These are phyloP conservation scores for Acrossocheilus wenchowensis DNA, from an alignment of 2,797 vertebrate species.

Conservation along the genomic window DNA sequence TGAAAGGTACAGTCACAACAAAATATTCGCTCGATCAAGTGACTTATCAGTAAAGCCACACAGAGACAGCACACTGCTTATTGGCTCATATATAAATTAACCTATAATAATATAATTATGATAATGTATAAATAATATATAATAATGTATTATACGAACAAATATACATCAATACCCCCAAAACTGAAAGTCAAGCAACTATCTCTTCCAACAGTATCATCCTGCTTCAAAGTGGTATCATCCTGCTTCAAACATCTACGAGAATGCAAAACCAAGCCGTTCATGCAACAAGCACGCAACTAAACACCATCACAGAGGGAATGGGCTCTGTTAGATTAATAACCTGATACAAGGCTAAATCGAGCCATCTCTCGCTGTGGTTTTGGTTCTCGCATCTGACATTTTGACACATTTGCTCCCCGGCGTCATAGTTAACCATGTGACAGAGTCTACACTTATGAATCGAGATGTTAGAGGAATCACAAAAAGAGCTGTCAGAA, in stretches of 20 bases:
- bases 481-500: not conserved
- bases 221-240: not conserved
- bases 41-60: constrained; percentile 7
- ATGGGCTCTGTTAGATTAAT: not conserved
- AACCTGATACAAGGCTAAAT: constrained; percentile 5
- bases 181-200: not conserved
- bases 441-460: not conserved
- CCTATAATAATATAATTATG: not conserved
- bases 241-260: not conserved
- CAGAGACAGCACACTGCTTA: not conserved
- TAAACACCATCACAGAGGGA: not conserved
- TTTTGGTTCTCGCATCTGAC: constrained; percentile 18
- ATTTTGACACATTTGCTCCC: constrained; percentile 7
- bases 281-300: not conserved
- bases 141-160: not conserved
- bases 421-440: not conserved
- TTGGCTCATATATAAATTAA: not conserved
- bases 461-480: not conserved
- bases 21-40: not conserved
- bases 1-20: not conserved
- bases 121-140: no score
- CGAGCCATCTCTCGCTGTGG: not conserved
- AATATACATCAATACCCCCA: not conserved
- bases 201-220: not conserved
- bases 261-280: not conserved